Evolutionary conservation across 1,140 invertebrate genomes (phyloP), one percentile per base, ranked within the genome.

Genomic region (Drosophila quadrilineata): DNA sequence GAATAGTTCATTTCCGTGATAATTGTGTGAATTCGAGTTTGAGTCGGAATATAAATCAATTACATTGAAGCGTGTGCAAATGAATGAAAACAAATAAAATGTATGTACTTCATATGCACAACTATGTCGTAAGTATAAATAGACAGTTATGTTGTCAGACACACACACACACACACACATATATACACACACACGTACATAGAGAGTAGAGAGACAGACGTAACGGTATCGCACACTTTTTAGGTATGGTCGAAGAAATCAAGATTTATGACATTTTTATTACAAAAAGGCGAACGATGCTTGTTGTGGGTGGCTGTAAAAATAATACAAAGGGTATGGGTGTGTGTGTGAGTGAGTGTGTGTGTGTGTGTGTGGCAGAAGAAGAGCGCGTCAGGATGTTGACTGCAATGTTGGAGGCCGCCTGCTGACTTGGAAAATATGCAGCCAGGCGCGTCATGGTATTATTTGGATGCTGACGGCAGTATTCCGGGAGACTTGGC

Each of bases 181-280:
- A 8, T 22, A 21, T 52, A 16, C 3, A 26, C 48, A 26, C 29
- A 31, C 40, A 26, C 57, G 40, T 12, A 24, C 6, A 21, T 6
- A 36, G 5, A 38, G 19, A 31, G 36, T 12, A 24, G 3, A 10
- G n/a, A 40, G 16, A 36, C 10, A 59, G 52, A 43, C 54, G 50
- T 54, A 58, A 58, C 41, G 68, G 65, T 77, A 69, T 77, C 73
- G 74, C 74, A 84, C 69, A 74, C 77, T 85, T 71, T 82, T 71
- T 71, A 10, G 75, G 73, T 84, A 79, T 84, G 79, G 77, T 68
- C 71, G 53, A 71, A 87, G 85, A 77, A 87, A 87, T 87, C 74
- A 87, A 87, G 84, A 87, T 87, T 88, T 87, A 87, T 87, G 85
- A 82, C 84, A 84, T 87, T 87, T 87, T 87, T 87, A 87, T 87